Percentiles rank a stretch among this genome's conserved stretches.
Conservation (phyloP, 2,797 vertebrate species). For the Mus minutoides region DNA sequence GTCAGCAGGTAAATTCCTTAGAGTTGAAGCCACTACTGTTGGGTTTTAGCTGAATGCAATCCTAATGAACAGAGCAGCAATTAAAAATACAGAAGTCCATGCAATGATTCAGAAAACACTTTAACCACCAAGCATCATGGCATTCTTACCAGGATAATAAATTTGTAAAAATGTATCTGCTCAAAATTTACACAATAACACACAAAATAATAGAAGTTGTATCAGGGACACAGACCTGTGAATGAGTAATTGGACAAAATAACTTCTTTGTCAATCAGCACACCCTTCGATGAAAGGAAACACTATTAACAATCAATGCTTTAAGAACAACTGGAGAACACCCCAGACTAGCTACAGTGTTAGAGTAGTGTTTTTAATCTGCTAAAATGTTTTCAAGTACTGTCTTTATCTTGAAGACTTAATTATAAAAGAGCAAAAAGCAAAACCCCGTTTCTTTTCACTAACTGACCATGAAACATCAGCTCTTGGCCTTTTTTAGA, state of each 20-base stretch:
- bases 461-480: background rate
- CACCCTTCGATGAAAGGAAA: background rate
- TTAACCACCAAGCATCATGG: background rate
- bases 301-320: background rate
- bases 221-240: background rate
- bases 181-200: background rate
- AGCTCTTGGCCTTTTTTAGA: background rate
- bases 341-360: background rate
- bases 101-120: background rate
- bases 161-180: background rate
- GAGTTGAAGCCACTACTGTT: background rate
- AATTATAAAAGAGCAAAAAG: background rate
- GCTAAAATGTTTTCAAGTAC: constrained; percentile 31
- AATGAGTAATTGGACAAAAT: background rate
- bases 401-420: constrained; percentile 27
- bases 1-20: constrained; percentile 7
- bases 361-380: background rate
- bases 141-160: background rate
- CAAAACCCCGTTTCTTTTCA: background rate
- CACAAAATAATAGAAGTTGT: background rate
- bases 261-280: constrained; percentile 27
- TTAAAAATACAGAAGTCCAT: background rate
- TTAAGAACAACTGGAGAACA: background rate
- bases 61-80: background rate
- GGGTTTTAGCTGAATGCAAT: constrained; percentile 11